Percentiles rank a stretch among this genome's conserved stretches.
These are phyloP conservation scores for Siderastrea radians DNA, from an alignment of 92 coral and sea anemone genomes.

Conservation along the genomic window DNA sequence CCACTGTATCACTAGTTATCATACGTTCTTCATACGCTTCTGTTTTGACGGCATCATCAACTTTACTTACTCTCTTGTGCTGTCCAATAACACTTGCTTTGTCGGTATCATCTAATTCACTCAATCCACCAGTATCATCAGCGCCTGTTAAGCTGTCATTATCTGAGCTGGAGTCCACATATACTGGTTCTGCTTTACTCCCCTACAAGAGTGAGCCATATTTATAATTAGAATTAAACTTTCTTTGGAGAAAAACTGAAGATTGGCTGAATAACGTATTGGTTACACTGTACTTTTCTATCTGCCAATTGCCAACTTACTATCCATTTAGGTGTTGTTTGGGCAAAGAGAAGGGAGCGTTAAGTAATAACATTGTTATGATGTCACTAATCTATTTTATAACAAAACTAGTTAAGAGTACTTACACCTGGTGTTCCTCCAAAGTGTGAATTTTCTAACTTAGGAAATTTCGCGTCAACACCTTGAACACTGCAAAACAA, in stretches of 20 bases:
- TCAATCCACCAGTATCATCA: constrained; percentile 21
- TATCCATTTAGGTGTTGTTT: background rate
- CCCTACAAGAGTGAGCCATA: background rate
- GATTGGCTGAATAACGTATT: background rate
- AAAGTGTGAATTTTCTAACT: constrained; percentile 24
- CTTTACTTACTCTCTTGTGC: constrained; percentile 6
- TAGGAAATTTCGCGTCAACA: constrained; percentile 21
- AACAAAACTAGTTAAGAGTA: background rate
- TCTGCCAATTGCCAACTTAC: background rate
- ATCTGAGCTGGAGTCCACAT: constrained; percentile 45
- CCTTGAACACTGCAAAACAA: constrained; percentile 32
- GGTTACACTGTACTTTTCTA: background rate
- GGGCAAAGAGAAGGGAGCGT: background rate
- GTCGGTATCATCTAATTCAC: constrained; percentile 39
- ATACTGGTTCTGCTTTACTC: constrained; percentile 40
- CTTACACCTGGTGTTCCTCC: constrained; percentile 39
- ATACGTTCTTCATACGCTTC: constrained; percentile 7
- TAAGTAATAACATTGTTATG: constrained; percentile 3
- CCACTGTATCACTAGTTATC: constrained; percentile 12
- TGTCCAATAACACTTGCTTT: background rate
- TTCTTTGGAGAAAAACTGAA: no score
- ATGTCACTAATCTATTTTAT: background rate
- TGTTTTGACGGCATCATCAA: constrained; percentile 7
- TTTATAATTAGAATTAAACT: no score
- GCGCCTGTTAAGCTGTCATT: constrained; percentile 8